Evolutionary conservation across 2,888 invertebrate genomes (phyloP).

Genomic region (Norana najaformis): DNA sequence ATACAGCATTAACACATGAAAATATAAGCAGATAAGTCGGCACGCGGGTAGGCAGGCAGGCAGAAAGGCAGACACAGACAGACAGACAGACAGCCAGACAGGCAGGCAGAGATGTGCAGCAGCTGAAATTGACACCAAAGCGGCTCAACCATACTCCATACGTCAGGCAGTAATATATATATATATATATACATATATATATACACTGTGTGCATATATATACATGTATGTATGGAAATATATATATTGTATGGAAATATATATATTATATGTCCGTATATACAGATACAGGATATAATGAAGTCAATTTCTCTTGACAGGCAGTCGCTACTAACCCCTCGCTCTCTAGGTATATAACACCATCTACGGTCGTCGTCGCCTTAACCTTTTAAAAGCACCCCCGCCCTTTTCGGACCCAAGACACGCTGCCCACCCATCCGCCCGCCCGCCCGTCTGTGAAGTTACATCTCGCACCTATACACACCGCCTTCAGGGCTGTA

Average conservation of each 20-base stretch:
- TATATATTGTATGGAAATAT: not conserved
- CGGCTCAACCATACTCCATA: too few species aligned
- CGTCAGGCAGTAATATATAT: too few species aligned
- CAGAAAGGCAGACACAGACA: not conserved
- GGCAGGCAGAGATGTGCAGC: too few species aligned
- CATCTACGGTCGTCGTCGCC: not conserved
- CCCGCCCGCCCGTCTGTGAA: not conserved
- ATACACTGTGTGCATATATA: not conserved
- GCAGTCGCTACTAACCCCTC: not conserved
- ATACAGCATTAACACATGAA: not conserved
- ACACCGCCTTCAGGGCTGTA: not conserved
- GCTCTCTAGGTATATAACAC: not conserved
- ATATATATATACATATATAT: not conserved
- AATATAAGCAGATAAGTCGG: not conserved
- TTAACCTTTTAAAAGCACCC: slow-evolving; percentile 13
- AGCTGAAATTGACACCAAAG: too few species aligned
- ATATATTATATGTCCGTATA: too few species aligned
- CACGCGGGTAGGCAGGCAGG: not conserved
- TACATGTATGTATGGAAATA: too few species aligned
- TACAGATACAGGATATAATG: too few species aligned
- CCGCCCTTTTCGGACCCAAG: not conserved
- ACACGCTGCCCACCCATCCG: not conserved
- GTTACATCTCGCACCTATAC: not conserved
- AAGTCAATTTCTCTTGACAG: not conserved
- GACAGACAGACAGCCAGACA: not conserved